Percentiles rank a stretch among this genome's conserved stretches.
Evolutionary conservation across 2,888 invertebrate species (phyloP).

Genomic region (Heliconius charithonia): DNA sequence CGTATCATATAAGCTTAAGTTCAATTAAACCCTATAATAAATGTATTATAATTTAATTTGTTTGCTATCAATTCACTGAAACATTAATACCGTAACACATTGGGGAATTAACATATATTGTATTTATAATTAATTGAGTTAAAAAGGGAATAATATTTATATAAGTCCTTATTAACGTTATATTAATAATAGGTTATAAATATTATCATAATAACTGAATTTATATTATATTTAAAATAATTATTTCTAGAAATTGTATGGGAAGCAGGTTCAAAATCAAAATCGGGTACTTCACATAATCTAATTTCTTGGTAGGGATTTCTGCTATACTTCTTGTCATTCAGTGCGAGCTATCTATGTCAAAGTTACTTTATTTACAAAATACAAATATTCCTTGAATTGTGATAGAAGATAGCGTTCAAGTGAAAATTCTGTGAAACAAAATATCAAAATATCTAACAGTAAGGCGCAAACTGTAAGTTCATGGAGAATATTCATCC

Average conservation of each 20-base stretch:
- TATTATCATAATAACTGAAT: too few relatives aligned
- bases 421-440: background rate
- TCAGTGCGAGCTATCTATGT: background rate
- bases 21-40: background rate
- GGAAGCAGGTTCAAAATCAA: background rate
- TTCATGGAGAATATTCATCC: background rate
- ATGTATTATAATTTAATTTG: background rate
- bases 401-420: background rate
- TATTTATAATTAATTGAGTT: background rate
- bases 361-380: background rate
- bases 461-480: background rate
- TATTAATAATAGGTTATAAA: background rate
- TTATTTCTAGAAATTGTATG: background rate
- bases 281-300: background rate
- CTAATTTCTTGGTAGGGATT: background rate
- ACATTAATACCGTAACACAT: background rate
- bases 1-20: background rate
- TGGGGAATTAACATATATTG: background rate
- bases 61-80: background rate
- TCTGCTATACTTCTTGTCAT: background rate
- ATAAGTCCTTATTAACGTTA: background rate
- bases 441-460: constrained; percentile 2
- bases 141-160: background rate
- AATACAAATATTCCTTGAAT: background rate
- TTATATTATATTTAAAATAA: background rate